These are phyloP conservation scores for Delichon dasypus DNA, from an alignment of 2,797 vertebrate genomes.

Conservation along the genomic window DNA sequence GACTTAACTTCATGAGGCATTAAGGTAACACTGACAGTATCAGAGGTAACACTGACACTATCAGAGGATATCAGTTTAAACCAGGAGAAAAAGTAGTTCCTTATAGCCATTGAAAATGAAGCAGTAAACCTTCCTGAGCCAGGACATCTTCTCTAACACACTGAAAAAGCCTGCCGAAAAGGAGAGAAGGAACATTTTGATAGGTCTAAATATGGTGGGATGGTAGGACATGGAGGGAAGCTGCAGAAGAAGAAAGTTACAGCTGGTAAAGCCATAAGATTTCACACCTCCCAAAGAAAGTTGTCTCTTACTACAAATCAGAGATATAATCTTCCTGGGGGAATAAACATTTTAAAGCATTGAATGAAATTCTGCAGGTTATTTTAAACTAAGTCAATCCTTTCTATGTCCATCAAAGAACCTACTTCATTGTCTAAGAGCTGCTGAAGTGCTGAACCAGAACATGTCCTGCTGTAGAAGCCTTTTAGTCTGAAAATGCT, in stretches of 20 bases:
- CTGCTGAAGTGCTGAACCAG: not conserved
- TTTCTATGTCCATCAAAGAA: not conserved
- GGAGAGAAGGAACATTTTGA: not conserved
- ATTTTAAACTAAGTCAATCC: not conserved
- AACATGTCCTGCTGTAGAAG: not conserved
- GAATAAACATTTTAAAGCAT: not conserved
- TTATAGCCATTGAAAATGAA: not conserved
- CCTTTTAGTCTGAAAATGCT: constrained; percentile 6
- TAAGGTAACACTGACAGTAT: not conserved
- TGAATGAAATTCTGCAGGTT: not conserved
- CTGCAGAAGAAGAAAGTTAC: not conserved
- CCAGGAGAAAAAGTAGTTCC: not conserved
- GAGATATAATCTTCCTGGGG: not conserved
- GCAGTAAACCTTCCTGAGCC: not conserved
- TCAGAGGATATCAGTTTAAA: not conserved
- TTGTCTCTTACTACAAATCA: not conserved
- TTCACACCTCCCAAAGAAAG: not conserved
- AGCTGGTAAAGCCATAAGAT: not conserved
- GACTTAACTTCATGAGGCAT: not conserved
- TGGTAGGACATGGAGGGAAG: not conserved
- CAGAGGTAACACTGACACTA: not conserved
- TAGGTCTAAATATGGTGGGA: not conserved
- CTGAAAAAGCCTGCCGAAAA: not conserved
- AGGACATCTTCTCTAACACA: not conserved
- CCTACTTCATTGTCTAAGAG: not conserved